phyloP scores from a whole-genome alignment of 2,113 vertebrate genomes.

The Onychorhynchus coronatus region DNA sequence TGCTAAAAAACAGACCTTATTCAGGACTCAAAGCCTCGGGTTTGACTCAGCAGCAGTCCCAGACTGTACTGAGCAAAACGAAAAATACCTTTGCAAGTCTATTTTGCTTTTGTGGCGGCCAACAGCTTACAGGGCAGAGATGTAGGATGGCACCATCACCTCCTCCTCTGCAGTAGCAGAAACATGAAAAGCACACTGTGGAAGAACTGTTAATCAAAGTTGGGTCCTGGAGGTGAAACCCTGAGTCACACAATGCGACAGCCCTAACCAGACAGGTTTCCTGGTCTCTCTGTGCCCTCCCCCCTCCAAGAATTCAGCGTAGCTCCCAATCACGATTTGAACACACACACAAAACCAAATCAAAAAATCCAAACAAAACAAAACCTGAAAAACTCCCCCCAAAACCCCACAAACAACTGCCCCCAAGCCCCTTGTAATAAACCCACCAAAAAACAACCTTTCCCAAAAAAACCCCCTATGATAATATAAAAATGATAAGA shows the following conservation, averaged over 20 bases:
- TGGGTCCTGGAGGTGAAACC: neutral
- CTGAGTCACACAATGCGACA: neutral
- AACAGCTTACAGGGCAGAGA: neutral
- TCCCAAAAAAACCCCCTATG: too few relatives aligned
- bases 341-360: neutral
- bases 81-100: neutral
- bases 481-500: too few relatives aligned
- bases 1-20: neutral
- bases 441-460: neutral
- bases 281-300: neutral
- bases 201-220: neutral
- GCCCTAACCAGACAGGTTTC: neutral
- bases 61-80: neutral
- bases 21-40: neutral
- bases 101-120: neutral
- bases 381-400: neutral
- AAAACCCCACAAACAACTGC: fast-evolving
- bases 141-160: neutral
- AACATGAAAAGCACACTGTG: neutral
- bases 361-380: fast-evolving
- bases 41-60: neutral
- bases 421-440: too few relatives aligned
- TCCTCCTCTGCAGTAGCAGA: neutral
- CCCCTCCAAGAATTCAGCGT: neutral
- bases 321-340: neutral